Percentiles rank a stretch among this genome's conserved stretches.
Conservation (phyloP, 2,797 vertebrate species). For the Coregonus ussuriensis region DNA sequence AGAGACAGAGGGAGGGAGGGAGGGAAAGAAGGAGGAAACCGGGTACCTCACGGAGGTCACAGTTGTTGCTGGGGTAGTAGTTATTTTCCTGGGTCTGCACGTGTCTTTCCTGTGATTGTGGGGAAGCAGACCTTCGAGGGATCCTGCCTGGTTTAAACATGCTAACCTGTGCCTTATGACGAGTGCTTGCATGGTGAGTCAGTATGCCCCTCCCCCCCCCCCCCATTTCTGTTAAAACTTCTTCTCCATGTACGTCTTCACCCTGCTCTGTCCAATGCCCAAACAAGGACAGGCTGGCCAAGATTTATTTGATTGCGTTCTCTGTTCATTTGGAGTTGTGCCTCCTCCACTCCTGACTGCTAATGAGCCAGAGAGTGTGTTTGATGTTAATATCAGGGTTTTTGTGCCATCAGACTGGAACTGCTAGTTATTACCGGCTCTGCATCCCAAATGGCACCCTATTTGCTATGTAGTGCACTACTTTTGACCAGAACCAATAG, state of each 20-base stretch:
- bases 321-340: constrained; percentile 38
- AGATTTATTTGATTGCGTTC: constrained; percentile 44
- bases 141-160: constrained; percentile 59
- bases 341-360: constrained; percentile 13
- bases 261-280: constrained; percentile 62
- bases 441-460: constrained; percentile 12
- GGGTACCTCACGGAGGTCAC: constrained; percentile 49
- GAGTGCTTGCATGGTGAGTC: constrained; percentile 61
- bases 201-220: constrained; percentile 10
- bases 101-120: constrained; percentile 66
- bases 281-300: constrained; percentile 69
- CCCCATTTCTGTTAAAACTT: constrained; percentile 25
- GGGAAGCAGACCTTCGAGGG: constrained; percentile 59
- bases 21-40: constrained; percentile 8
- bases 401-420: neutral
- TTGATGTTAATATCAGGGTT: constrained; percentile 17
- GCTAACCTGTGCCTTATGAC: constrained; percentile 42
- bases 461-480: neutral
- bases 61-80: constrained; percentile 31
- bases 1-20: neutral
- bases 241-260: constrained; percentile 24
- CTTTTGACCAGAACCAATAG: too few relatives aligned
- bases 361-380: constrained; percentile 22
- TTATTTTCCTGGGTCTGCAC: constrained; percentile 30
- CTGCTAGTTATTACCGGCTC: constrained; percentile 24